These are phyloP conservation scores for Galerucella pusilla DNA, from an alignment of 2,888 invertebrate genomes.

Conservation along the genomic window DNA sequence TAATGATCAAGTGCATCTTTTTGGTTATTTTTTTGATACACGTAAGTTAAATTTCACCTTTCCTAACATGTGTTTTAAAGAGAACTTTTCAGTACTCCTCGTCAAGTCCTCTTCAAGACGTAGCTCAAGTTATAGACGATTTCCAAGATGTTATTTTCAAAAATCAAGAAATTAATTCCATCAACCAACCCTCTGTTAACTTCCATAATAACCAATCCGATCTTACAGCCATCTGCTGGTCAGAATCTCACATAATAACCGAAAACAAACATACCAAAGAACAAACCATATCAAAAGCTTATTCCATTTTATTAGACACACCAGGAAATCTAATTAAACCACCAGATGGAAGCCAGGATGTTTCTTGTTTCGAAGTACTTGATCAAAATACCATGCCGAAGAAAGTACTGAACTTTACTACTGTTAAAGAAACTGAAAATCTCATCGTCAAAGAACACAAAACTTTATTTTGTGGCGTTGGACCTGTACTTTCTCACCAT, in stretches of 20 bases:
- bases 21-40: neutral
- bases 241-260: slow-evolving; percentile 35
- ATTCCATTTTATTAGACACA: slow-evolving; percentile 38
- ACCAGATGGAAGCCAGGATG: slow-evolving; percentile 16
- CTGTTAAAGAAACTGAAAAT: slow-evolving; percentile 32
- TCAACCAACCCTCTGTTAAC: neutral
- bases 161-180: slow-evolving; percentile 1
- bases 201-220: slow-evolving; percentile 28
- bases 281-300: slow-evolving; percentile 33
- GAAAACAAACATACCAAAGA: slow-evolving; percentile 39
- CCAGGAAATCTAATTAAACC: slow-evolving; percentile 21
- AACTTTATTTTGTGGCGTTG: slow-evolving; percentile 40
- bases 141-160: neutral
- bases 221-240: slow-evolving; percentile 34
- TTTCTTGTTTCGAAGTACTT: slow-evolving; percentile 30
- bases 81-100: neutral
- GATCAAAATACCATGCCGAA: slow-evolving; percentile 22
- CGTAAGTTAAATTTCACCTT: neutral
- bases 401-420: slow-evolving; percentile 36
- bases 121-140: neutral
- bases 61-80: neutral
- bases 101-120: neutral
- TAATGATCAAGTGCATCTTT: neutral
- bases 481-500: slow-evolving; percentile 40
- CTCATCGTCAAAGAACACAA: slow-evolving; percentile 39